Percentiles rank a stretch among this genome's conserved stretches.
phyloP scores from a whole-genome alignment of 2,113 vertebrate species.

The Emydocephalus ijimae region DNA sequence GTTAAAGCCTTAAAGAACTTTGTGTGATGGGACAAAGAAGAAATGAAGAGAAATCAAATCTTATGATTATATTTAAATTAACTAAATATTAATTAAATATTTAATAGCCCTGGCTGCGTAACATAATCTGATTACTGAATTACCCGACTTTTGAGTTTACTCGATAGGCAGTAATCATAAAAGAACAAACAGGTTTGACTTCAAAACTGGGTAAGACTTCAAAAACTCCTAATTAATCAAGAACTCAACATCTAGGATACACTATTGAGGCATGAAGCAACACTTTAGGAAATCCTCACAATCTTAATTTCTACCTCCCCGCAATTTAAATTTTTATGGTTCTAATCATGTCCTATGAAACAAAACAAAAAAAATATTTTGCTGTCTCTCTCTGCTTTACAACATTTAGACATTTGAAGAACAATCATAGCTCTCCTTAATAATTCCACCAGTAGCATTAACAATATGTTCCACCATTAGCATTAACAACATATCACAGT shows the following conservation, averaged over 20 bases:
- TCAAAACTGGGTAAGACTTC: neutral
- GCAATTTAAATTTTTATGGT: neutral
- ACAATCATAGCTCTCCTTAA: neutral
- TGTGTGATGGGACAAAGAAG: neutral
- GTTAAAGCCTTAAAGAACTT: neutral
- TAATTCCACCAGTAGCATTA: neutral
- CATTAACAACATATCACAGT: neutral
- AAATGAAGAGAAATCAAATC: neutral
- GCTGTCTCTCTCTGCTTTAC: neutral
- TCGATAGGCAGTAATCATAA: neutral
- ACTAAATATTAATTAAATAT: neutral
- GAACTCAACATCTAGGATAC: neutral
- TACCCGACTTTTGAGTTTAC: neutral
- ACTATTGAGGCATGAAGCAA: neutral
- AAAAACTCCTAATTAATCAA: neutral
- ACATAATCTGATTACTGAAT: neutral
- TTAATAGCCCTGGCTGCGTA: neutral
- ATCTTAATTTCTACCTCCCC: neutral
- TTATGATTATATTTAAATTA: neutral
- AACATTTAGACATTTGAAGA: neutral
- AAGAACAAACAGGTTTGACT: neutral
- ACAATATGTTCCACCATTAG: neutral
- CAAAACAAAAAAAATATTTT: neutral
- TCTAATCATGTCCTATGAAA: neutral
- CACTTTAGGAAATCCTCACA: neutral